A percentile compares a stretch with the other conserved stretches of the same genome.
Evolutionary conservation across 2,797 vertebrate genomes (phyloP).

Genomic region (Acanthurus leucopareius): DNA sequence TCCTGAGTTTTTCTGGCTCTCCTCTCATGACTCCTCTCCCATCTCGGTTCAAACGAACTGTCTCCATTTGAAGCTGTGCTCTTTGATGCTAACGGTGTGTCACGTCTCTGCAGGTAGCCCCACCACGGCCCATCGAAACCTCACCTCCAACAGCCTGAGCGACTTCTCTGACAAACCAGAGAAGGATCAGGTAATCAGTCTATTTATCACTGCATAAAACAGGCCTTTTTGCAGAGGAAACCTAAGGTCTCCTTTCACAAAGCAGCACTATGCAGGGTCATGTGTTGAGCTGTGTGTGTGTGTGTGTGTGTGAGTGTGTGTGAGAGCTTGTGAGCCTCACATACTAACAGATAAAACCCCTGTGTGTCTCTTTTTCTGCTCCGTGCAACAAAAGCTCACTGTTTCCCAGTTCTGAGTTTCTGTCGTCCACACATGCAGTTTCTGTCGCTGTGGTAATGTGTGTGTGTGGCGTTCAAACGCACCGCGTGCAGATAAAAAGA

Average conservation of each 20-base stretch:
- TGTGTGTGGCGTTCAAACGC: neutral
- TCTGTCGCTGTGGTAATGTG: conserved; percentile 11
- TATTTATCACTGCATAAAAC: neutral
- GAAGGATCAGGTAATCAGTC: conserved; percentile 93
- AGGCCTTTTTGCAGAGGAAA: neutral
- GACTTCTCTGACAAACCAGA: conserved; percentile 99
- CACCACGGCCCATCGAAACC: conserved; percentile 91
- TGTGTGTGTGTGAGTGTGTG: neutral
- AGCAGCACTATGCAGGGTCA: conserved; percentile 42
- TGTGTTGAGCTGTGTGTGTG: conserved; percentile 27
- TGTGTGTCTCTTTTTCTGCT: neutral
- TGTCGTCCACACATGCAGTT: conserved; percentile 19
- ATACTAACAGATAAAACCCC: conserved; percentile 34
- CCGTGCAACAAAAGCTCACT: conserved; percentile 56
- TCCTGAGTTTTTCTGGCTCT: conserved; percentile 55
- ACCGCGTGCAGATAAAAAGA: neutral
- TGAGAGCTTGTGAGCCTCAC: conserved; percentile 35
- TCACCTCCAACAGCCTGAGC: conserved; percentile 96
- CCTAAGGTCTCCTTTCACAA: conserved; percentile 34
- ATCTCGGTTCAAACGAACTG: neutral
- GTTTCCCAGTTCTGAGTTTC: conserved; percentile 42
- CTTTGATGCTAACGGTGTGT: conserved; percentile 18
- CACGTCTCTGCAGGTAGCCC: conserved; percentile 89
- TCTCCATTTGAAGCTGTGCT: neutral
- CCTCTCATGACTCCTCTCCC: conserved; percentile 26